Conservation (phyloP, 2,797 vertebrate genomes). For the Dipus sagitta region DNA sequence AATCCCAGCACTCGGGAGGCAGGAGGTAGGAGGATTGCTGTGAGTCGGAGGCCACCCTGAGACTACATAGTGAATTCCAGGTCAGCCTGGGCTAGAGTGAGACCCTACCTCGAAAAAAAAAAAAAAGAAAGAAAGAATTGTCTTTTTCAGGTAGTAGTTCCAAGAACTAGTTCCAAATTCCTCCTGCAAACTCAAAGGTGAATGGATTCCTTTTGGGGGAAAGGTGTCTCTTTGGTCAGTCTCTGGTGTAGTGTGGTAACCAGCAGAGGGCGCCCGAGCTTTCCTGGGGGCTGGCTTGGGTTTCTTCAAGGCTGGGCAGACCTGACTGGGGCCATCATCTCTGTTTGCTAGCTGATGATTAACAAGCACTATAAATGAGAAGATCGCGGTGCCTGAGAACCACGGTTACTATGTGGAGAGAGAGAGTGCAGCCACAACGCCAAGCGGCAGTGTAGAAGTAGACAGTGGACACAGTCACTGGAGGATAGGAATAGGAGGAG, state of each 20-base stretch:
- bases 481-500: neutral
- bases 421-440: conserved; percentile 34
- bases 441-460: neutral
- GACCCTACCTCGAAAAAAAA: too few relatives aligned
- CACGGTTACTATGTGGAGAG: conserved; percentile 46
- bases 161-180: conserved; percentile 37
- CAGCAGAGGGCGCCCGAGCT: conserved; percentile 84
- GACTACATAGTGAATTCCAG: too few relatives aligned
- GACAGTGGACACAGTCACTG: neutral
- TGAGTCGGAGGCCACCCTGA: too few relatives aligned
- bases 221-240: neutral
- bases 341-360: conserved; percentile 68
- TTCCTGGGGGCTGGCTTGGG: neutral
- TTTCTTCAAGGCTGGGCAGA: conserved; percentile 8
- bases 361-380: conserved; percentile 66
- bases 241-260: conserved; percentile 30
- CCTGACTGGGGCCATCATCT: conserved; percentile 70
- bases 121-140: conserved; percentile 39
- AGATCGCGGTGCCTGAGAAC: conserved; percentile 54
- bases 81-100: too few relatives aligned
- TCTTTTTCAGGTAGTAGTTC: conserved; percentile 49
- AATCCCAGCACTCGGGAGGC: too few relatives aligned
- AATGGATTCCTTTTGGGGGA: conserved; percentile 10
- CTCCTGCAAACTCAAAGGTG: neutral
- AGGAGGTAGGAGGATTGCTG: too few relatives aligned